Evolutionary conservation across 1,140 invertebrate genomes (phyloP).

Genomic region (Trissolcus basalis): DNA sequence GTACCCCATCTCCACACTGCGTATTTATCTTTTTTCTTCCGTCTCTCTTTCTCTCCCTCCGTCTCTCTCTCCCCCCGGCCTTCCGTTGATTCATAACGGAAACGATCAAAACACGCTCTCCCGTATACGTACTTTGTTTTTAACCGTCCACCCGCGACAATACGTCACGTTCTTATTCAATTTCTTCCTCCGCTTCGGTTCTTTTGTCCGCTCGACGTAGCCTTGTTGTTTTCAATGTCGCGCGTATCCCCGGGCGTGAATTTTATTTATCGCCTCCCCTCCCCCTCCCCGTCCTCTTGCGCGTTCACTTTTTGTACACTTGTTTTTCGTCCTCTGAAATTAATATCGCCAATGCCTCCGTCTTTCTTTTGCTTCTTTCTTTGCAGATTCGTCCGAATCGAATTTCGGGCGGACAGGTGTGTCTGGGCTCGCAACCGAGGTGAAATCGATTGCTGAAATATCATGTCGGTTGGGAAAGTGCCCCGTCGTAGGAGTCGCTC

Average conservation of each 20-base stretch:
- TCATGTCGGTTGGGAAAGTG: slow-evolving; percentile 15
- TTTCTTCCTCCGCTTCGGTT: not conserved
- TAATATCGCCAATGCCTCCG: no score
- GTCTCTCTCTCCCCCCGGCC: slow-evolving; percentile 31
- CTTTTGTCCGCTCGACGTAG: not conserved
- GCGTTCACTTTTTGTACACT: not conserved
- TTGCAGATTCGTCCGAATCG: no score
- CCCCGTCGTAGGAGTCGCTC: slow-evolving; percentile 6
- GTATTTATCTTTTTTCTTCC: slow-evolving; percentile 45
- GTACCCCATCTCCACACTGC: slow-evolving; percentile 33
- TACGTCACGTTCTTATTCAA: slow-evolving; percentile 11
- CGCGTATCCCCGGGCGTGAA: not conserved
- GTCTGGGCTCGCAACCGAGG: slow-evolving; percentile 6
- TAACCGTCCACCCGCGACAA: slow-evolving; percentile 12
- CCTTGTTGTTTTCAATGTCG: slow-evolving; percentile 1
- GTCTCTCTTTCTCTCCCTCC: slow-evolving; percentile 5
- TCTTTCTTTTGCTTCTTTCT: no score
- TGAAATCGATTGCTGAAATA: slow-evolving; percentile 29
- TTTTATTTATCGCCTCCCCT: no score
- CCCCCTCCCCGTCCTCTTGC: no score
- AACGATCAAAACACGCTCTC: slow-evolving; percentile 27
- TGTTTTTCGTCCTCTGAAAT: no score
- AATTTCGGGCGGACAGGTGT: no score
- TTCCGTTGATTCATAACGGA: slow-evolving; percentile 50
- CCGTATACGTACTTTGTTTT: slow-evolving; percentile 27